phyloP scores from a whole-genome alignment of 2,113 vertebrate species.

The Percopsis transmontana region DNA sequence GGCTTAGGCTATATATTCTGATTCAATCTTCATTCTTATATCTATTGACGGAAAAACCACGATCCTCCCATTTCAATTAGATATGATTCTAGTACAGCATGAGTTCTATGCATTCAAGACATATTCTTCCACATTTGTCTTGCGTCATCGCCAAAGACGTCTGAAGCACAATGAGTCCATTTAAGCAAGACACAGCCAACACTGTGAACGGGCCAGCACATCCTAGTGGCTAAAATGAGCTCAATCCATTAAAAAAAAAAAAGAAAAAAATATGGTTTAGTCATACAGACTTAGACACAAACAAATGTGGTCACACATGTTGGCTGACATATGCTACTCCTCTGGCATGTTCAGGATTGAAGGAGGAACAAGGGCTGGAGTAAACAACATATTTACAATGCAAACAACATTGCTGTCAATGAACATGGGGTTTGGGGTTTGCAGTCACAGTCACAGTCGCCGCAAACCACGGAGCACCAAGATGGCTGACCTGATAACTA shows the following conservation, averaged over 20 bases:
- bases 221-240: conserved; percentile 17
- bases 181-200: conserved; percentile 47
- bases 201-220: conserved; percentile 24
- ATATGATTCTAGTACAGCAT: conserved; percentile 3
- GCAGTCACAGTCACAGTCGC: conserved; percentile 36
- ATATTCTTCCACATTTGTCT: conserved; percentile 40
- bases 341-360: background rate
- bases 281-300: conserved; percentile 9
- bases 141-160: conserved; percentile 32
- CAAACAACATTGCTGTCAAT: conserved; percentile 46
- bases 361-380: conserved; percentile 6
- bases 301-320: conserved; percentile 32
- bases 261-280: background rate
- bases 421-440: conserved; percentile 18
- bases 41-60: conserved; percentile 2
- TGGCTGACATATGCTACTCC: background rate
- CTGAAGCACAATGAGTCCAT: conserved; percentile 51
- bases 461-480: conserved; percentile 38
- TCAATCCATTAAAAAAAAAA: conserved; percentile 27
- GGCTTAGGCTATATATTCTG: background rate
- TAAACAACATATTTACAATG: conserved; percentile 51
- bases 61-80: conserved; percentile 4
- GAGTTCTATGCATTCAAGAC: conserved; percentile 44
- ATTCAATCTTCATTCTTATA: background rate
- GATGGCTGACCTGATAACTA: conserved; percentile 56